Evolutionary conservation across 2,113 vertebrate species (phyloP), one percentile per base, ranked within the genome.

Genomic region (Callaeas wilsoni): DNA sequence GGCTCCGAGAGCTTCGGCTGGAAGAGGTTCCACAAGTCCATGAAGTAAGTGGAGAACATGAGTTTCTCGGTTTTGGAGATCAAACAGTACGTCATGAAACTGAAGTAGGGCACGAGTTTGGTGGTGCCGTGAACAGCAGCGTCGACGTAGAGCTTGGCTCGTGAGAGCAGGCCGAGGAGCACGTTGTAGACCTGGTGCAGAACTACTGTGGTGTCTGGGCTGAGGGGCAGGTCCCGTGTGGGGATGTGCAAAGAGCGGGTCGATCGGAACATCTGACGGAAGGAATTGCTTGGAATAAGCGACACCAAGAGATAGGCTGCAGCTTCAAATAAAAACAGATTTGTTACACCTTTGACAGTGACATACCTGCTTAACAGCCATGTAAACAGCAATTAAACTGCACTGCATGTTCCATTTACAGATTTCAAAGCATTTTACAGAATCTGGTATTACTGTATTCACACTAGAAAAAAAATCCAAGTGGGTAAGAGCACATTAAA

Each of bases 21-120:
- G 97, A 99, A 99, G 96, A 99, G 99, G 98, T 99, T 99, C 99
- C 99, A 99, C 29, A 99, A 98, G 98, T 99, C 99, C 99, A 99
- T 99, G 97, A 99, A 99, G 97, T 99, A 99, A 9, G 98, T 98
- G 77, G 99, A 99, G 98, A 99, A 99, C 99, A 99, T 99, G 95
- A 99, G 99, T 67, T 99, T 99, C 98, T 99, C 99, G 2, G 99
- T 99, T 98, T 99, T 99, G 96, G 99, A 99, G 98, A 99, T 99
- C 97, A 99, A 98, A 97, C 99, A 99, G 97, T 99, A 99, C 29
- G 99, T 99, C 99, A 99, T 99, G 97, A 99, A 99, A 98, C 99
- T 99, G 98, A 99, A 99, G 97, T 99, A 99, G 97, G 99, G 99
- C 84, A 99, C 99, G 88, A 99, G 98, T 94, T 99, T 99, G 93